These are phyloP conservation scores for Denticeps clupeoides DNA, from an alignment of 2,797 vertebrate genomes.

Conservation along the genomic window DNA sequence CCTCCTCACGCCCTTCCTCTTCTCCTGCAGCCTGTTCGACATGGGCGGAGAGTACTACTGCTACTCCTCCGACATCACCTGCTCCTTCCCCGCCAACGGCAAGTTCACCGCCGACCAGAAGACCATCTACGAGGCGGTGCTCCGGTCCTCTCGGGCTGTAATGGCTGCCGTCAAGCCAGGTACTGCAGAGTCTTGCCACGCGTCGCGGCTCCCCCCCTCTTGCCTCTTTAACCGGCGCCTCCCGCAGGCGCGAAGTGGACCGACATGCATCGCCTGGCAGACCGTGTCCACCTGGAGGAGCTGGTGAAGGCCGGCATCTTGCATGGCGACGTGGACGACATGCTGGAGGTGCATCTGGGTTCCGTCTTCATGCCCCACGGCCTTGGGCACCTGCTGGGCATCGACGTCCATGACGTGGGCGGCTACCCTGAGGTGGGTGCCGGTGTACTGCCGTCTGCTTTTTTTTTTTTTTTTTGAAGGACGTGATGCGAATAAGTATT, in stretches of 20 bases:
- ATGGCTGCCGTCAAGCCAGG: conserved; percentile 80
- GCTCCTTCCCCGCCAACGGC: conserved; percentile 88
- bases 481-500: too few species aligned
- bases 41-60: conserved; percentile 98
- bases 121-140: conserved; percentile 80
- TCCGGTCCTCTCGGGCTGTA: conserved; percentile 71
- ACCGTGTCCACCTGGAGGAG: conserved; percentile 84
- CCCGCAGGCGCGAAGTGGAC: conserved; percentile 77
- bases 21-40: conserved; percentile 75
- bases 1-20: too few species aligned
- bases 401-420: conserved; percentile 90
- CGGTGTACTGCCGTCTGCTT: too few species aligned
- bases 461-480: too few species aligned
- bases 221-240: too few species aligned
- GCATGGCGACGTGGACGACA: conserved; percentile 72
- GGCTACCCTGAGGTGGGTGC: conserved; percentile 86
- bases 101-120: conserved; percentile 83
- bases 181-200: too few species aligned
- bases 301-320: conserved; percentile 74
- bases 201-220: too few species aligned
- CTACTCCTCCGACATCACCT: conserved; percentile 91
- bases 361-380: conserved; percentile 93
- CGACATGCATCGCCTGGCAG: conserved; percentile 85
- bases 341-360: conserved; percentile 86
- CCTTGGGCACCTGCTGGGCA: conserved; percentile 88